Evolutionary conservation across 2,113 vertebrate genomes (phyloP).

Genomic region (Nothoprocta pentlandii): DNA sequence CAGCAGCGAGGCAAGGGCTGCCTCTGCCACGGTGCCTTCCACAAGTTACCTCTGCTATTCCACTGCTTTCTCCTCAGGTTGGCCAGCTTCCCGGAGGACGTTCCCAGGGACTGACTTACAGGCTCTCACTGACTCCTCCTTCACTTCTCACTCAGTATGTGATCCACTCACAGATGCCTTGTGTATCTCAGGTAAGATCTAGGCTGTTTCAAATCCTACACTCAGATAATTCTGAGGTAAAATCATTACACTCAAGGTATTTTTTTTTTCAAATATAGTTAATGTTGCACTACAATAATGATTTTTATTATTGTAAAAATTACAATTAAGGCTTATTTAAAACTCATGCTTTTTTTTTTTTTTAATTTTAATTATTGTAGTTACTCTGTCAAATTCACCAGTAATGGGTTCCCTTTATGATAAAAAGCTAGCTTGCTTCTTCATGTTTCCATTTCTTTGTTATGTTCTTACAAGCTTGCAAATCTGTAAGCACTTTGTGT

Average conservation of each 20-base stretch:
- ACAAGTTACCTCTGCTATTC: not conserved
- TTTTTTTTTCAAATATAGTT: not conserved
- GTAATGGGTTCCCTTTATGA: not conserved
- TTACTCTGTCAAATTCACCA: not conserved
- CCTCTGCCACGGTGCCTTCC: not conserved
- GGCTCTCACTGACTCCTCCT: not conserved
- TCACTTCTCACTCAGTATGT: rapidly evolving
- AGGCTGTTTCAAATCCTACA: not conserved
- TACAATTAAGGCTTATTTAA: not conserved
- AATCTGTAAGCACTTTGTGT: conserved; percentile 64
- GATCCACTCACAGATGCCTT: not conserved
- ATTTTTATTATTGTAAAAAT: not conserved
- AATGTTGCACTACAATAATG: not conserved
- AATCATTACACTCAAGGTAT: not conserved
- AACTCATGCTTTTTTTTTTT: not conserved
- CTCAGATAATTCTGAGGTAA: rapidly evolving
- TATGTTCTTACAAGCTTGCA: conserved; percentile 60
- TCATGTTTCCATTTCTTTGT: conserved; percentile 37
- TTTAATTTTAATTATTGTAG: not conserved
- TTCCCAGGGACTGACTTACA: rapidly evolving
- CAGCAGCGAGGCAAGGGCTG: not conserved
- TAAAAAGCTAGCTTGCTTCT: not conserved
- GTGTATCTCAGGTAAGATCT: not conserved
- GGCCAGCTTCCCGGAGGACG: not conserved
- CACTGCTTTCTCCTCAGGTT: not conserved